Conservation (phyloP, 2,113 vertebrate species). For the Tapirus terrestris region DNA sequence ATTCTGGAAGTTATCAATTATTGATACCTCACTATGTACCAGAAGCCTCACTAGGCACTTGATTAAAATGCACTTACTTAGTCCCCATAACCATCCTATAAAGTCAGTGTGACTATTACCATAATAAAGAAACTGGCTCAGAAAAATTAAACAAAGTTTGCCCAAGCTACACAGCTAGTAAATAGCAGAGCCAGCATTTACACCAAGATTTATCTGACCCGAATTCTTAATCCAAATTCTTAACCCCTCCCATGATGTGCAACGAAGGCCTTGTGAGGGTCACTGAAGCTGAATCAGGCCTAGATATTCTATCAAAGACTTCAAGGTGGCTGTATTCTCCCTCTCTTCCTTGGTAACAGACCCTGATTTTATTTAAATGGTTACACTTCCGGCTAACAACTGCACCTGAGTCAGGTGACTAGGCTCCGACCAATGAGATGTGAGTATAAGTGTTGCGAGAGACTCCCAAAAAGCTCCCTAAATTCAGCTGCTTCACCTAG, state of each 20-base stretch:
- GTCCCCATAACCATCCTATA: neutral
- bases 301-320: neutral
- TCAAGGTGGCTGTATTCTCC: neutral
- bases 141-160: neutral
- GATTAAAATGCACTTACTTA: neutral
- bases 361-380: neutral
- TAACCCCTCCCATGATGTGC: neutral
- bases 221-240: neutral
- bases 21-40: neutral
- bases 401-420: neutral
- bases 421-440: neutral
- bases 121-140: neutral
- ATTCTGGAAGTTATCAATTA: neutral
- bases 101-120: neutral
- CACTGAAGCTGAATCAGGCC: neutral
- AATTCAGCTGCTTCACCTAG: neutral
- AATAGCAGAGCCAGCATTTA: neutral
- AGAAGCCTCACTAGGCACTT: neutral
- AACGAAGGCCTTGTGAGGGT: neutral
- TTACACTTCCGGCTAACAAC: neutral
- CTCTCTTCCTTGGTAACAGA: neutral
- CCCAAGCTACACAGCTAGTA: neutral
- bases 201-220: neutral
- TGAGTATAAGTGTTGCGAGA: fast-evolving
- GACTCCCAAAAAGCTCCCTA: neutral